Evolutionary conservation across 2,797 vertebrate species (phyloP).

Genomic region (Phoebastria nigripes): DNA sequence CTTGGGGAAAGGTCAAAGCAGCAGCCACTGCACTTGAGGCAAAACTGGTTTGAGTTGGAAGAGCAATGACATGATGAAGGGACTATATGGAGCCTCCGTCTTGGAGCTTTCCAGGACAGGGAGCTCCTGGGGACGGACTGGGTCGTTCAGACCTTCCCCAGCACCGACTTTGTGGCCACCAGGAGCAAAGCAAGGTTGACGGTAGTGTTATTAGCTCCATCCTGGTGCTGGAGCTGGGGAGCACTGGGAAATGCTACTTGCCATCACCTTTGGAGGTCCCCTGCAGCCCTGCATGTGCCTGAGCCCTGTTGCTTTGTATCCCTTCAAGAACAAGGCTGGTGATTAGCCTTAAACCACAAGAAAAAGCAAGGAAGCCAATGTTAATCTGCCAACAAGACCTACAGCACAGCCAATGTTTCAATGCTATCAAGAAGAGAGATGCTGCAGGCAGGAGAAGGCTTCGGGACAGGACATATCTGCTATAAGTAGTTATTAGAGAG

Average conservation of each 20-base stretch:
- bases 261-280: neutral
- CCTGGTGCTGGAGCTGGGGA: neutral
- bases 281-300: neutral
- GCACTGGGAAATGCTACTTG: neutral
- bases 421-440: neutral
- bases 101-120: neutral
- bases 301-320: neutral
- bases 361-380: neutral
- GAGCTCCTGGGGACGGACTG: neutral
- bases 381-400: neutral
- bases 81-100: accelerated
- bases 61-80: neutral
- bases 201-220: neutral
- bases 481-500: neutral
- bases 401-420: neutral
- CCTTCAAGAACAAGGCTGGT: neutral
- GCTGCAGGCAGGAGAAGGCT: neutral
- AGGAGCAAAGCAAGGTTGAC: neutral
- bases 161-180: accelerated
- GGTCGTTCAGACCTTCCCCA: neutral
- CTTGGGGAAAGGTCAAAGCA: neutral
- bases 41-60: neutral
- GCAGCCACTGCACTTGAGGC: neutral
- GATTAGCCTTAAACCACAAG: neutral
- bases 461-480: neutral